Base-by-base conservation (phyloP, 2,113 vertebrate species). In the Tetrao urogallus region DNA sequence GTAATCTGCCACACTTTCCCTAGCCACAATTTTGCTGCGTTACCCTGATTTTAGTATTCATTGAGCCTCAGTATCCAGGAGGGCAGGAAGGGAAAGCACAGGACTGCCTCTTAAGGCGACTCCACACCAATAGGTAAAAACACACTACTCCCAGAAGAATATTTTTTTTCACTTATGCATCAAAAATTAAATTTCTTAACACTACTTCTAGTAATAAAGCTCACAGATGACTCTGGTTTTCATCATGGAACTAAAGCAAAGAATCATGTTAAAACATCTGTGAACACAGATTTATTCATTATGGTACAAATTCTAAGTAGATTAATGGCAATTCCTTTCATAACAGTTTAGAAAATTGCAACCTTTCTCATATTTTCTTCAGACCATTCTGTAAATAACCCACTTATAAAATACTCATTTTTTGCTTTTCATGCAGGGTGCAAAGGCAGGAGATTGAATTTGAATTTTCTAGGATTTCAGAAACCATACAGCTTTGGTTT, bases 391-490 rank as follows among this genome's bases (percentile, higher is more conserved):
- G 22, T 38, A 82, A 67, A 86, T 45, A 90, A 92, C 47, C 32
- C 3, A 85, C 45, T 88, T 81, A 52, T 50, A 73, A 82, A 92
- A 81, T 43, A 73, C 3, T 32, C 8, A 20, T 13, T 38, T 92
- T 93, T 60, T 73, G 9, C 57, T 60, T 57, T 67, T 84, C 50
- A 77, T 40, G 42, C 34, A 69, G 19, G 42, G 24, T 47, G 14
- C 52, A 63, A 85, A 89, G 52, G 54, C 64, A 88, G 13, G 67
- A 94, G 91, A 93, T 50, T 70, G 13, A 74, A 80, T 57, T 79
- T 16, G n/a, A 63, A 4, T 92, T 92, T 82, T 54, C 64, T 30
- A 13, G 22, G 25, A 95, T 80, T 95, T 96, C 80, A 96, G 69
- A 92, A 84, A 80, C 21, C 42, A 21, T 52, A 60, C 10, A 82